phyloP scores from a whole-genome alignment of 2,888 invertebrate species.

The Pegoplata infirma region DNA sequence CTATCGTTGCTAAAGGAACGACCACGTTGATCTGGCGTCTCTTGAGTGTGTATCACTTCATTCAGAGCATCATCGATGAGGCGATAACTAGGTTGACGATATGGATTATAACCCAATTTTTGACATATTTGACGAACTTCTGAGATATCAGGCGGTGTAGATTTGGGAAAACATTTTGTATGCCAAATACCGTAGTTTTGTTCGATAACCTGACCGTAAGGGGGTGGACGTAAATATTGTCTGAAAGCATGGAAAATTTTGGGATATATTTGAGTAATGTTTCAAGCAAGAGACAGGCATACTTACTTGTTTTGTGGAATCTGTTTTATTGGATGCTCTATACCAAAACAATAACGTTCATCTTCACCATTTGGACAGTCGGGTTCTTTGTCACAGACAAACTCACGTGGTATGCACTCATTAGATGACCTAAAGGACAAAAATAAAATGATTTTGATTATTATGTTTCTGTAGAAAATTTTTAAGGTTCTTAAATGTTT shows the following conservation, averaged over 20 bases:
- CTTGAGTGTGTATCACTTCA: constrained; percentile 68
- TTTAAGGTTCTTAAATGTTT: too few relatives aligned
- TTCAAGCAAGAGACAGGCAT: background rate
- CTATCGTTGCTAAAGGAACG: constrained; percentile 68
- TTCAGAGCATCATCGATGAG: constrained; percentile 72
- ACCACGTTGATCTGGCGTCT: constrained; percentile 67
- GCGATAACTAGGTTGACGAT: constrained; percentile 72
- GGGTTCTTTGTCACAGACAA: constrained; percentile 86
- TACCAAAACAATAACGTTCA: constrained; percentile 82
- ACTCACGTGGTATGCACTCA: constrained; percentile 84
- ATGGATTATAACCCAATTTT: constrained; percentile 81
- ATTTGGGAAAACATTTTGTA: constrained; percentile 83
- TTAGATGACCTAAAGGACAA: constrained; percentile 72
- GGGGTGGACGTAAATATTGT: constrained; percentile 66
- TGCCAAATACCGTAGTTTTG: constrained; percentile 86
- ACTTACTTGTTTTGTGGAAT: constrained; percentile 37
- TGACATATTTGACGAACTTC: constrained; percentile 81
- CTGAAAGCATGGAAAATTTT: constrained; percentile 35
- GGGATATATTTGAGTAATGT: constrained; percentile 42
- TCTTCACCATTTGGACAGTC: constrained; percentile 89
- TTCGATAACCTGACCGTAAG: constrained; percentile 84
- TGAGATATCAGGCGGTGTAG: constrained; percentile 79
- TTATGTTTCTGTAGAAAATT: too few relatives aligned
- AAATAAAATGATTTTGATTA: too few relatives aligned
- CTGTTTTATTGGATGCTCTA: constrained; percentile 74